Evolutionary conservation across 2,888 invertebrate genomes (phyloP), one percentile per base, ranked within the genome.

Genomic region (Stegophylla sp.): DNA sequence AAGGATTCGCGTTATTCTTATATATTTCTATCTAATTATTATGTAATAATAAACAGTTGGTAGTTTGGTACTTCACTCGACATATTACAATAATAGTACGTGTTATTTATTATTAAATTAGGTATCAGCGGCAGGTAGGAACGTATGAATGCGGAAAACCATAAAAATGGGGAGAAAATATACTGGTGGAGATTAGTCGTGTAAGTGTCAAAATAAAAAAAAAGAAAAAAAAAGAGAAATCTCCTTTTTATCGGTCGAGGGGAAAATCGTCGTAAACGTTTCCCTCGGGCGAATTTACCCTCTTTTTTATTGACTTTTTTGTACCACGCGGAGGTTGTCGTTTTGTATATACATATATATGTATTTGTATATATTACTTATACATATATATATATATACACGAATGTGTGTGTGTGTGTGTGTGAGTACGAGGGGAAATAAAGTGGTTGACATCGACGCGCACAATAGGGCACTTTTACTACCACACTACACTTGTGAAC

Each of bases 231-330:
- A 43, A 20, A 53, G 66, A 28, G 28, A 69, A 77, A 77, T 77
- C 77, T 77, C 61, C 69, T 79, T 79, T 67, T 79, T 79, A 61
- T 79, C 71, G 71, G 41, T 61, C 71, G 71, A 79, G 79, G 79
- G 79, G 69, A 63, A 71, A 71, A 79, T 63, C 79, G 71, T 69
- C 59, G 79, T 79, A 79, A 79, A 79, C 71, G 79, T 79, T 71
- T 79, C 79, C 79, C 71, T 69, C 71, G 71, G 79, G 71, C 71
- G 71, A 51, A 61, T 79, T 79, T 79, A 79, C 71, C 69, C 79
- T 71, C 79, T 71, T 69, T 75, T 71, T 79, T 79, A 79, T 71
- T 79, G 79, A 79, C 79, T 79, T 79, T 79, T 79, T 59, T 67
- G 51, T 59, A 59, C 12, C 56, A 26, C 67, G 48, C 41, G 61